Conservation (phyloP, 2,797 vertebrate genomes). For the Neostethus bicornis region DNA sequence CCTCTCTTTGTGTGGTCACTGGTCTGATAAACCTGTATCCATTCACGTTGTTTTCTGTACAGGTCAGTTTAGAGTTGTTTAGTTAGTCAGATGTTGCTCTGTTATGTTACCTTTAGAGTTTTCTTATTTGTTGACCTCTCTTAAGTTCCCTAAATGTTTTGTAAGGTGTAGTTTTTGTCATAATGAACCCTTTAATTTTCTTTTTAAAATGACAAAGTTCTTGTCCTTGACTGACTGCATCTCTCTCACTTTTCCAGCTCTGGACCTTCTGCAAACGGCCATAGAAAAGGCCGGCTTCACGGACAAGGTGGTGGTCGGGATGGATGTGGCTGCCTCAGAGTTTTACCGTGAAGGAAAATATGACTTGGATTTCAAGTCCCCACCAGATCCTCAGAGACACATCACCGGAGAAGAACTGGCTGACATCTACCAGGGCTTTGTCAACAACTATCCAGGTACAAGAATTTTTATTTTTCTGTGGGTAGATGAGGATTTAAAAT, state of each 20-base stretch:
- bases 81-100: no score
- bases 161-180: no score
- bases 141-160: no score
- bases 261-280: constrained; percentile 92
- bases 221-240: neutral
- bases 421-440: constrained; percentile 91
- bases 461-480: neutral
- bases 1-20: no score
- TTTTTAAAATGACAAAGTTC: no score
- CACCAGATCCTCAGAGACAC: constrained; percentile 85
- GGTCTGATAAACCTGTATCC: no score
- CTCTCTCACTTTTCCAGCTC: constrained; percentile 70
- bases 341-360: constrained; percentile 92
- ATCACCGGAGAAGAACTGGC: constrained; percentile 89
- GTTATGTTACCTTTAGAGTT: no score
- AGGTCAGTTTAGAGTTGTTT: no score
- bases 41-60: no score
- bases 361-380: constrained; percentile 94
- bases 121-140: no score
- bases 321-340: constrained; percentile 94
- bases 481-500: neutral
- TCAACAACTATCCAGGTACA: constrained; percentile 92
- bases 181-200: no score
- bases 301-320: constrained; percentile 93
- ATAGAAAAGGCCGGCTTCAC: constrained; percentile 93